Conservation (phyloP, 2,797 vertebrate genomes). For the Leptatherina wallacei region DNA sequence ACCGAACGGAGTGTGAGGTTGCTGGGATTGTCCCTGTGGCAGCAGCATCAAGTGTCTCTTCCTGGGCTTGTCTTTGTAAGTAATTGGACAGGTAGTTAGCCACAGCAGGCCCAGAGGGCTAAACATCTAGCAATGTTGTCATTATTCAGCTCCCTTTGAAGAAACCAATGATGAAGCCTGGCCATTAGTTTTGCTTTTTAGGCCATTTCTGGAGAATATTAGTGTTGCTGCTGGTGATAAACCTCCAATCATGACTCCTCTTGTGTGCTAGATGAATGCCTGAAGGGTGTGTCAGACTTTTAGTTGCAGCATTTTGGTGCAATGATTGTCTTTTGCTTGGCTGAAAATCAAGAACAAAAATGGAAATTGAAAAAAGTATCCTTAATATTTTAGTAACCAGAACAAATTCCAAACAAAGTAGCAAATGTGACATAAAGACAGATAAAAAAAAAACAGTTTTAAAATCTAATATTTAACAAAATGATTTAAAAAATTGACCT, state of each 20-base stretch:
- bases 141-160: slow-evolving; percentile 68
- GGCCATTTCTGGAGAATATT: slow-evolving; percentile 13
- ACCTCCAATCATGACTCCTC: slow-evolving; percentile 27
- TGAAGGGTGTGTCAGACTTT: not conserved
- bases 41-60: slow-evolving; percentile 61
- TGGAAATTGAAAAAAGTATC: too few species aligned
- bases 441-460: too few species aligned
- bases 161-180: slow-evolving; percentile 39
- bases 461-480: too few species aligned
- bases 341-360: slow-evolving; percentile 2
- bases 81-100: slow-evolving; percentile 68
- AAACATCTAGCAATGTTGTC: slow-evolving; percentile 52
- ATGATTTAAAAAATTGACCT: too few species aligned
- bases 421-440: too few species aligned
- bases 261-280: slow-evolving; percentile 21
- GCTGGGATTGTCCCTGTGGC: slow-evolving; percentile 41
- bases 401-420: too few species aligned
- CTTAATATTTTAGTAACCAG: too few species aligned
- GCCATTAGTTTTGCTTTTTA: slow-evolving; percentile 46
- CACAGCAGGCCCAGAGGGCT: slow-evolving; percentile 58
- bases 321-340: slow-evolving; percentile 7
- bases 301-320: not conserved
- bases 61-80: slow-evolving; percentile 63
- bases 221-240: slow-evolving; percentile 28
- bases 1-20: slow-evolving; percentile 24